Percentiles rank a stretch among this genome's conserved stretches.
These are phyloP conservation scores for Cassiopea andromeda DNA, from an alignment of 30 jellyfish, hydroid and myxozoan genomes.

Conservation along the genomic window DNA sequence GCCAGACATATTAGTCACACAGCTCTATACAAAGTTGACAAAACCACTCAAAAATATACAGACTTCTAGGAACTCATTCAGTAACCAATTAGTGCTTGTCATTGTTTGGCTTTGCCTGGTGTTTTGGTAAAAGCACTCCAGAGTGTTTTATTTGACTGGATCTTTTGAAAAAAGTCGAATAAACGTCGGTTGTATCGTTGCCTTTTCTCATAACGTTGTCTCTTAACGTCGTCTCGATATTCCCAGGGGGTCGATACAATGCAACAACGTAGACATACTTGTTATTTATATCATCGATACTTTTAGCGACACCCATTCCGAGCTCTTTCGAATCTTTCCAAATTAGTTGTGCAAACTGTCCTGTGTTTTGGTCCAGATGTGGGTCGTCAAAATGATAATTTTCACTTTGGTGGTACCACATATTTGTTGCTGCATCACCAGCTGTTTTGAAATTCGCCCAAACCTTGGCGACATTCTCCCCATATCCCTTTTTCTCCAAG, in stretches of 20 bases:
- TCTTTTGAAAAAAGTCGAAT: slow-evolving; percentile 91
- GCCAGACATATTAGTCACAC: too few relatives aligned
- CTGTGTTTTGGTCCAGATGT: slow-evolving; percentile 96
- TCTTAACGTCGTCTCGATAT: slow-evolving; percentile 90
- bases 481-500: slow-evolving; percentile 92
- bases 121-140: slow-evolving; percentile 47
- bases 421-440: slow-evolving; percentile 96
- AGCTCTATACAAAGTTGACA: background rate
- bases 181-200: slow-evolving; percentile 92
- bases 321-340: slow-evolving; percentile 97
- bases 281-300: slow-evolving; percentile 96
- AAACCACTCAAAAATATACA: background rate
- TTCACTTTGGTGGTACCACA: slow-evolving; percentile 95
- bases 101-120: background rate
- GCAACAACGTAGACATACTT: slow-evolving; percentile 95
- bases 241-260: slow-evolving; percentile 96
- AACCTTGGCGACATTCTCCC: slow-evolving; percentile 98
- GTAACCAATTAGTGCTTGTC: slow-evolving; percentile 9
- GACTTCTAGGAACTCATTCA: background rate
- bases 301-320: slow-evolving; percentile 99
- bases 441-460: slow-evolving; percentile 98
- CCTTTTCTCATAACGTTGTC: slow-evolving; percentile 90
- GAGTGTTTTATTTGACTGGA: slow-evolving; percentile 43
- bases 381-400: slow-evolving; percentile 93
- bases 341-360: slow-evolving; percentile 96